Conservation (phyloP, 2,113 vertebrate genomes). For the Austrofundulus limnaeus region DNA sequence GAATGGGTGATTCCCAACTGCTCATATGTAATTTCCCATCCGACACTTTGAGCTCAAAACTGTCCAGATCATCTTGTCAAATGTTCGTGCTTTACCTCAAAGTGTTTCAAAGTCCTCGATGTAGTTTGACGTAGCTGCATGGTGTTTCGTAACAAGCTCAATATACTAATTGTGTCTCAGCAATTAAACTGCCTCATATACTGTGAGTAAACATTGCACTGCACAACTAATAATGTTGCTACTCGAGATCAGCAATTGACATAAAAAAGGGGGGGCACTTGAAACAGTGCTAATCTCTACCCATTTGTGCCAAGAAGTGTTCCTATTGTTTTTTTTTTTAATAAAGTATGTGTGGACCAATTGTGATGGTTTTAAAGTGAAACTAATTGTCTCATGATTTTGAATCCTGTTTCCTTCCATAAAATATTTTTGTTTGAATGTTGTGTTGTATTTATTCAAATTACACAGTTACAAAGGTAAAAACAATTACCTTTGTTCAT, state of each 20-base stretch:
- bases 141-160: conserved; percentile 36
- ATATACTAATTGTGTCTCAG: conserved; percentile 9
- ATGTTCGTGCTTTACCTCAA: conserved; percentile 10
- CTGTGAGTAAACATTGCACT: conserved; percentile 70
- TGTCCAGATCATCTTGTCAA: conserved; percentile 43
- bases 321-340: conserved; percentile 3
- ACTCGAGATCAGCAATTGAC: conserved; percentile 60
- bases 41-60: conserved; percentile 12
- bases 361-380: conserved; percentile 36
- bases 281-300: conserved; percentile 41
- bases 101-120: conserved; percentile 15
- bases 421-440: conserved; percentile 42
- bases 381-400: conserved; percentile 34
- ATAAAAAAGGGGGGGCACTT: conserved; percentile 44
- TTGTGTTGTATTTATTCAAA: conserved; percentile 16
- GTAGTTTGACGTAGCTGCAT: conserved; percentile 22
- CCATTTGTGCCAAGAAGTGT: conserved; percentile 40
- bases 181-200: conserved; percentile 55
- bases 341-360: conserved; percentile 48
- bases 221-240: conserved; percentile 32
- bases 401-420: conserved; percentile 10
- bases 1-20: conserved; percentile 10
- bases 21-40: conserved; percentile 16
- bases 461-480: too few species aligned
- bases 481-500: neutral